Conservation (phyloP, 2,113 vertebrate species). For the Chloropsis hardwickii region DNA sequence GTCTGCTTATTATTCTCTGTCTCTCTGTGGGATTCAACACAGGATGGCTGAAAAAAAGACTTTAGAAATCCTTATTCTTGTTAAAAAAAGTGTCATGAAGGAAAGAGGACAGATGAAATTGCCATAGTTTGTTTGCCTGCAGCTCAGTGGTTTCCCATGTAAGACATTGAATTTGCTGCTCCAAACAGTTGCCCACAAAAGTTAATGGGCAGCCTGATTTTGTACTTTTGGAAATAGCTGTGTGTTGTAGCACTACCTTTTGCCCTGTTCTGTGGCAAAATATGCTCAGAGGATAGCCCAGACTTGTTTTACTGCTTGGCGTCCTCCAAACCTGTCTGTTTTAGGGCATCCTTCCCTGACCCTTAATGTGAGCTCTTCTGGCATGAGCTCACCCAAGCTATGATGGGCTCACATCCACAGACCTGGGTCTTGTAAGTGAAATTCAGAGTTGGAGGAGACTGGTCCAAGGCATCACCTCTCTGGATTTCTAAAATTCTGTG, state of each 20-base stretch:
- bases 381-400: fast-evolving
- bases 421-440: neutral
- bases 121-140: neutral
- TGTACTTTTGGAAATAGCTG: neutral
- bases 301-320: neutral
- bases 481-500: neutral
- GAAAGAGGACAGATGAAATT: neutral
- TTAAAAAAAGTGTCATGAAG: neutral
- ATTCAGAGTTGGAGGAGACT: neutral
- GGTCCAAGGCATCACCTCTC: neutral
- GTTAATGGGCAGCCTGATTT: neutral
- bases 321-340: neutral
- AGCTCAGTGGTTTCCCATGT: neutral
- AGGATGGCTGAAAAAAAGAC: neutral
- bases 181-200: neutral
- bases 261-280: neutral
- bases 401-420: neutral
- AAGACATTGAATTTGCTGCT: neutral
- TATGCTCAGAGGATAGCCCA: neutral
- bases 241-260: neutral
- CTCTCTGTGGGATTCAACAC: neutral
- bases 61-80: neutral
- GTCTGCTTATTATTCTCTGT: neutral
- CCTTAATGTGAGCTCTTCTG: neutral
- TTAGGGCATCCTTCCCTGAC: neutral